Base-by-base conservation (phyloP, 2,113 vertebrate genomes). In the Nesogale talazaci region DNA sequence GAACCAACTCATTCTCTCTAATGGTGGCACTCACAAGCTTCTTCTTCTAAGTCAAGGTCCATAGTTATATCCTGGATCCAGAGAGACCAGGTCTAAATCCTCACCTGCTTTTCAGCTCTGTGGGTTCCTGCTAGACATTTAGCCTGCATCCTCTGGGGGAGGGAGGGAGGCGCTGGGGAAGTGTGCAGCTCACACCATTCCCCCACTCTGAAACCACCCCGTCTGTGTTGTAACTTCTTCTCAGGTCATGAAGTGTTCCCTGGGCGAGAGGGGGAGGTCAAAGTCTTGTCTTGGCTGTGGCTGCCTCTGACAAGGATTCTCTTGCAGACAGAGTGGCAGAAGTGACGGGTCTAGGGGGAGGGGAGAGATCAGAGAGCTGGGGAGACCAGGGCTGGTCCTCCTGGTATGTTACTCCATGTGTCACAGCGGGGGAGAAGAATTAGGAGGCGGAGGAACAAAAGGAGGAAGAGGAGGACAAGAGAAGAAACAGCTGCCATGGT, bases 141-240 rank as follows among this genome's bases (percentile, higher is more conserved):
- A 31, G n/a, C 27, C 0, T 36, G 46, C 10, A 22, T 85, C 25
- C 65, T 22, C 25, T 25, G n/a, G 22, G 25, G 3, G 14, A 7
- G 3, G 1, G 27, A 23, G 29, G 29, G 23, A 15, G 29, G 19
- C 0, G 17, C 15, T 0, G 2, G 27, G 12, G 11, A n/a, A 25
- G 25, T 1, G 9, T 0, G 1, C 10, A 0, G 65, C 63, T 57
- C 8, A 52, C 34, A 27, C n/a, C 31, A 14, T 0, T 19, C 34
- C 34, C 38, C 38, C 91, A 17, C 67, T 70, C 29, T 15, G 65
- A 56, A 81, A 59, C 12, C 4, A n/a, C n/a, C 57, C 3, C 17
- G 25, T 59, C 70, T 65, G 23, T 77, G 56, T 3, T 29, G 25
- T 15, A 75, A 76, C 34, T 46, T 80, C 36, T 67, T 63, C 25